Conservation (phyloP, 2,888 invertebrate species). For the Diarsia dahlii region DNA sequence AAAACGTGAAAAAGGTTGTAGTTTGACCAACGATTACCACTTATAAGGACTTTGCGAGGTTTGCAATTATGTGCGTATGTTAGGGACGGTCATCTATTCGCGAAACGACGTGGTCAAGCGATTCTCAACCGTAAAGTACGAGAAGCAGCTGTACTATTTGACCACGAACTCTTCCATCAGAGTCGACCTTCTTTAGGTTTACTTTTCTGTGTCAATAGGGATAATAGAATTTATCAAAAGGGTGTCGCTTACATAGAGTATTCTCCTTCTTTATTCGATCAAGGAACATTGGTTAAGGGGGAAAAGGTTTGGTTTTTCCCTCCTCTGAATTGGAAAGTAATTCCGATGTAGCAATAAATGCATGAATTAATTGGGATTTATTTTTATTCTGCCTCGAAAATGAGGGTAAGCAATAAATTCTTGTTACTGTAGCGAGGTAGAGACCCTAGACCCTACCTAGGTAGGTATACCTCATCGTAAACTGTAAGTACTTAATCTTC, state of each 20-base stretch:
- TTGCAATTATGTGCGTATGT: neutral
- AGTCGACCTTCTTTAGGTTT: neutral
- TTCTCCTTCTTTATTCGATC: constrained; percentile 47
- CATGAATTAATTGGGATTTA: neutral
- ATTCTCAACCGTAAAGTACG: neutral
- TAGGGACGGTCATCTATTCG: neutral
- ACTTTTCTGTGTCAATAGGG: neutral
- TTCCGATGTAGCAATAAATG: neutral
- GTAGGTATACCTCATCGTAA: neutral
- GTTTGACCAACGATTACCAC: neutral
- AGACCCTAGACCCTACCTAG: neutral
- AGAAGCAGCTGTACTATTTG: neutral
- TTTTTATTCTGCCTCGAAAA: neutral
- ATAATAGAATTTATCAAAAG: constrained; percentile 52
- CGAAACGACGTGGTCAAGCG: neutral
- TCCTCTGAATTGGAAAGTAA: constrained; percentile 20
- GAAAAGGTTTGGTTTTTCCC: constrained; percentile 24
- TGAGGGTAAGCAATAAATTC: neutral
- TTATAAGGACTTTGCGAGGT: neutral
- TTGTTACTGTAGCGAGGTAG: neutral
- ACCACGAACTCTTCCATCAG: neutral
- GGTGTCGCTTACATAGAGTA: constrained; percentile 51
- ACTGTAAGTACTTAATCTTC: neutral
- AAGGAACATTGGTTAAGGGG: neutral
- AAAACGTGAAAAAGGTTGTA: too few relatives aligned